Conservation (phyloP, 2,888 invertebrate genomes). For the Sthenelais limicola region DNA sequence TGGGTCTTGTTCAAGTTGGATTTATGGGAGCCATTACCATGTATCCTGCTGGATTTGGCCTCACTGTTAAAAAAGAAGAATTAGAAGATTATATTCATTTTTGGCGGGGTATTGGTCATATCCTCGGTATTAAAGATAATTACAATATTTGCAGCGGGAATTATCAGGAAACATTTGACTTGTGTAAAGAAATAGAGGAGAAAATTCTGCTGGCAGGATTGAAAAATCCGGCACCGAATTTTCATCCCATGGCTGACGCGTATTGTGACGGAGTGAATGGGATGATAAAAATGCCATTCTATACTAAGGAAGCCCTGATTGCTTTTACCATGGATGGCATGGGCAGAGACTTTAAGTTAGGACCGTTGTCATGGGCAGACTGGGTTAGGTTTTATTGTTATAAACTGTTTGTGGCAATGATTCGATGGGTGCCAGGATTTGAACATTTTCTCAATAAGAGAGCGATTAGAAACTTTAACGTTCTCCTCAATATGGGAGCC, state of each 20-base stretch:
- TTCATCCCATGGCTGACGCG: conserved; percentile 60
- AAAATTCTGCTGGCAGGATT: conserved; percentile 56
- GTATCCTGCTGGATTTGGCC: conserved; percentile 78
- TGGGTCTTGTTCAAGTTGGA: conserved; percentile 89
- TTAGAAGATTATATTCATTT: conserved; percentile 85
- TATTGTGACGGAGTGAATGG: conserved; percentile 57
- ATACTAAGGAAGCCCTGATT: conserved; percentile 53
- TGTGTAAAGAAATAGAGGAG: conserved; percentile 61
- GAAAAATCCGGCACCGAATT: conserved; percentile 57
- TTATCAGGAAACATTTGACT: conserved; percentile 52
- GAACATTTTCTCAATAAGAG: conserved; percentile 17
- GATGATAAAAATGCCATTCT: conserved; percentile 18
- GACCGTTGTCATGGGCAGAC: conserved; percentile 23
- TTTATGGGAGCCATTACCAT: conserved; percentile 85
- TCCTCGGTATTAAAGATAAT: conserved; percentile 85
- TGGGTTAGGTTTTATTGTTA: neutral
- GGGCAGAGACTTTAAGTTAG: neutral
- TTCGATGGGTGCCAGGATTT: conserved; percentile 41
- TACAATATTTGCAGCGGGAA: conserved; percentile 62
- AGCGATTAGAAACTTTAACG: neutral
- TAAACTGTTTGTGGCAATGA: neutral
- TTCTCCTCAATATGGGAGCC: neutral
- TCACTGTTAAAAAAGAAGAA: conserved; percentile 78
- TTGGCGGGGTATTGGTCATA: conserved; percentile 86
- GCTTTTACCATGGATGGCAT: conserved; percentile 47